Percentiles rank a stretch among this genome's conserved stretches.
phyloP scores from a whole-genome alignment of 2,888 invertebrate species.

The Tetheella fluctuosa region DNA sequence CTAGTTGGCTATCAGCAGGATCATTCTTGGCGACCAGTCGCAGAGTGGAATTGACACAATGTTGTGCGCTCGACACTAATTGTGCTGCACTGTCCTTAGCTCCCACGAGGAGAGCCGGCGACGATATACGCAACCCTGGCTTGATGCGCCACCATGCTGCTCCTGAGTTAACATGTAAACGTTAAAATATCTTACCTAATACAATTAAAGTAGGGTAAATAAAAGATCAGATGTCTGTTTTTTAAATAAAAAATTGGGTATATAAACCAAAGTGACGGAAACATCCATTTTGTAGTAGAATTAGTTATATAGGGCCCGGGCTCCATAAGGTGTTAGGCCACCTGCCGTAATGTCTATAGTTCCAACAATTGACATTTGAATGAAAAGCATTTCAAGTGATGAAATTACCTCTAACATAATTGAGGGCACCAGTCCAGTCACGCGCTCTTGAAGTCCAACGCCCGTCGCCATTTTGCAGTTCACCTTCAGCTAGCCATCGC shows the following conservation, averaged over 20 bases:
- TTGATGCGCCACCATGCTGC: slow-evolving; percentile 74
- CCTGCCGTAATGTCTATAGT: no score
- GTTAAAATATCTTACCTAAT: neutral
- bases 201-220: neutral
- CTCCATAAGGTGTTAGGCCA: no score
- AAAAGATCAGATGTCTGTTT: no score
- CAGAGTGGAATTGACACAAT: slow-evolving; percentile 60
- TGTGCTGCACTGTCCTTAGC: slow-evolving; percentile 58
- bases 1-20: slow-evolving; percentile 57
- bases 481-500: slow-evolving; percentile 71
- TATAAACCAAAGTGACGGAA: no score
- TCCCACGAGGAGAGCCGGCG: slow-evolving; percentile 64
- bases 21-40: slow-evolving; percentile 54
- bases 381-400: neutral
- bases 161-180: slow-evolving; percentile 51
- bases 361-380: no score
- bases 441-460: slow-evolving; percentile 67
- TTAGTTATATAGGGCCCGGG: no score
- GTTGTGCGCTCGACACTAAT: slow-evolving; percentile 68
- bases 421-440: slow-evolving; percentile 74
- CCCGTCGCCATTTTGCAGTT: slow-evolving; percentile 44
- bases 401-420: slow-evolving; percentile 71
- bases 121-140: slow-evolving; percentile 40
- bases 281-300: no score
- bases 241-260: no score